Base-by-base conservation (phyloP, 2,113 vertebrate species). In the Stictonetta naevosa region DNA sequence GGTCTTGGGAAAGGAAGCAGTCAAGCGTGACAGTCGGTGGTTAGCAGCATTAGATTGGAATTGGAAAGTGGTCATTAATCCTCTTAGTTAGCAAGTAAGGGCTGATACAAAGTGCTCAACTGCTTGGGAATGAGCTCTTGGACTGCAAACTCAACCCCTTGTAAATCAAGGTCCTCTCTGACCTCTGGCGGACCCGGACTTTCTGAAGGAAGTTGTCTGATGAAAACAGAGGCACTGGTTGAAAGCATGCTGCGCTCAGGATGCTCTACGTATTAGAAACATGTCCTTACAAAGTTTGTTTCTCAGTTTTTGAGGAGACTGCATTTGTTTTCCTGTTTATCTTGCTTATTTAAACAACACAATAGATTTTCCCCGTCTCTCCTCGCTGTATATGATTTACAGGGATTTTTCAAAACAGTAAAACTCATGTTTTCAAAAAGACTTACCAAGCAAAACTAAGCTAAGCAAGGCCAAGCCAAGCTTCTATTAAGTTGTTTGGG, bases 1-100 rank as follows among this genome's bases (percentile, higher is more conserved):
- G 97, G 93, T 94, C 95, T 97, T 96, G 83, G 38, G 42, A 67
- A 23, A 33, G 0, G 55, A 88, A 80, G 86, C 42, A 93, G 84
- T 85, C 66, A n/a, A 59, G 69, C 48, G 40, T 77, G 88, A 62
- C 85, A 31, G 31, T 59, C 53, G 12, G 67, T 42, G 84, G 75
- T 88, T 91, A 63, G 59, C 7, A 19, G 76, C 80, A 13, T 75
- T 82, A 94, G 84, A 83, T 90, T 88, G 90, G 90, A 94, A 88
- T 33, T 85, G 78, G 83, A 92, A 89, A 85, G 73, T 62, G 78
- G 55, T 78, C 81, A 59, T 92, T 92, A 63, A 79, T 91, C 84
- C 93, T 96, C 92, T 84, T 69, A 44, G 91, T 93, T 86, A 93
- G 75, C 73, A 71, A 90, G 88, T 80, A n/a, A 68, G 42, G 64